A percentile compares a stretch with the other conserved stretches of the same genome.
Conservation (phyloP, 2,113 vertebrate genomes). For the Larimichthys crocea region DNA sequence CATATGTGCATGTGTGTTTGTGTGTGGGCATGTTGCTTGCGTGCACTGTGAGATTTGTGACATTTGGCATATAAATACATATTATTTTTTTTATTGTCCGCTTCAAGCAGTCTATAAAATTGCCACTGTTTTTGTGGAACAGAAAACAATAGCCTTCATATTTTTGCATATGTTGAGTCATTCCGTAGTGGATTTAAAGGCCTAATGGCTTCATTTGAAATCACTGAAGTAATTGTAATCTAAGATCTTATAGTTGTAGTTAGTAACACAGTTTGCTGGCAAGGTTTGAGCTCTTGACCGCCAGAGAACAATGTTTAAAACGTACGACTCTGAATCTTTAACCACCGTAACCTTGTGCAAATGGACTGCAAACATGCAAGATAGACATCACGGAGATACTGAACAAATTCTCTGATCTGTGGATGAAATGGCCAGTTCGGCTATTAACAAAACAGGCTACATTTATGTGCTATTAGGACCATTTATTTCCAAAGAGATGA, state of each 20-base stretch:
- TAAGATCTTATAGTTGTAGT: slow-evolving; percentile 62
- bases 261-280: slow-evolving; percentile 46
- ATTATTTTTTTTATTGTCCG: background rate
- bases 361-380: slow-evolving; percentile 74
- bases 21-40: background rate
- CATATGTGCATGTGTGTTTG: slow-evolving; percentile 3
- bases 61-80: background rate
- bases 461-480: slow-evolving; percentile 78
- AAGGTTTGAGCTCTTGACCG: slow-evolving; percentile 21
- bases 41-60: background rate
- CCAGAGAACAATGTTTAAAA: slow-evolving; percentile 61
- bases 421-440: slow-evolving; percentile 68
- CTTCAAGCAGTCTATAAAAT: slow-evolving; percentile 28
- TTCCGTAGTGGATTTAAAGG: slow-evolving; percentile 37
- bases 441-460: slow-evolving; percentile 77
- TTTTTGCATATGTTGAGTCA: slow-evolving; percentile 28
- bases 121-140: slow-evolving; percentile 3
- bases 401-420: slow-evolving; percentile 64
- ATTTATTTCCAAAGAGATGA: slow-evolving; percentile 78
- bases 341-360: slow-evolving; percentile 62
- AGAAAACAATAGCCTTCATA: slow-evolving; percentile 31
- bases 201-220: slow-evolving; percentile 59
- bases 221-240: slow-evolving; percentile 59
- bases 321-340: slow-evolving; percentile 40
- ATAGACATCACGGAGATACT: slow-evolving; percentile 74